Percentiles rank a stretch among this genome's conserved stretches.
Evolutionary conservation across 2,888 invertebrate genomes (phyloP).

Genomic region (Pocota personata): DNA sequence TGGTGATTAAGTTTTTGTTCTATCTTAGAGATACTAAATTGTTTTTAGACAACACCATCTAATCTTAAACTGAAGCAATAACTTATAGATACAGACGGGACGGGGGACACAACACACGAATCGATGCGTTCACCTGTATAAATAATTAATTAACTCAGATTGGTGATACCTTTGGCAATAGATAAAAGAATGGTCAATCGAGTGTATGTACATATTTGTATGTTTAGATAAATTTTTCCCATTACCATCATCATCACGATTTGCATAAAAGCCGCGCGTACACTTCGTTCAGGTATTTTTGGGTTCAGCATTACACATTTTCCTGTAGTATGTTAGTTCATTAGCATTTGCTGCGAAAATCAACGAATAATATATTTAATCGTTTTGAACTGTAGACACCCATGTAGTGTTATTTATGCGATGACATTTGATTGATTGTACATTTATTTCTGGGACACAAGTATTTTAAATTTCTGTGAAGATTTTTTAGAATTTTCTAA

Average conservation of each 20-base stretch:
- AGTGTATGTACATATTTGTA: neutral
- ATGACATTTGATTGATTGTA: conserved; percentile 67
- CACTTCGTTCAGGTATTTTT: conserved; percentile 12
- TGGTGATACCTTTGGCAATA: conserved; percentile 51
- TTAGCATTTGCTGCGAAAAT: neutral
- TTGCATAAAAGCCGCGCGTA: conserved; percentile 42
- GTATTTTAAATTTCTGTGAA: neutral
- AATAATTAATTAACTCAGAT: conserved; percentile 56
- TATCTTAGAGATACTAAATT: neutral
- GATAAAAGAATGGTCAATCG: conserved; percentile 47
- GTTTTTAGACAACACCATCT: conserved; percentile 4
- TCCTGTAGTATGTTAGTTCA: neutral
- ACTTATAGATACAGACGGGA: conserved; percentile 9
- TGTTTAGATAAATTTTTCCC: conserved; percentile 12
- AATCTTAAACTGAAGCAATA: conserved; percentile 48
- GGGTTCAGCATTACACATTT: conserved; percentile 17
- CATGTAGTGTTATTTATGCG: conserved; percentile 63
- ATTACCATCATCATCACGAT: conserved; percentile 14
- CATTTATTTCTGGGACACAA: conserved; percentile 57
- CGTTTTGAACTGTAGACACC: conserved; percentile 47
- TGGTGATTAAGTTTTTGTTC: conserved; percentile 9
- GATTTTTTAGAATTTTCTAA: conserved; percentile 17
- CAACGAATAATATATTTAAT: conserved; percentile 44
- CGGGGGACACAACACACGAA: conserved; percentile 4
- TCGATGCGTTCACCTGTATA: conserved; percentile 48